Base-by-base conservation (phyloP, 1,140 invertebrate genomes). In the Orussus abietinus region DNA sequence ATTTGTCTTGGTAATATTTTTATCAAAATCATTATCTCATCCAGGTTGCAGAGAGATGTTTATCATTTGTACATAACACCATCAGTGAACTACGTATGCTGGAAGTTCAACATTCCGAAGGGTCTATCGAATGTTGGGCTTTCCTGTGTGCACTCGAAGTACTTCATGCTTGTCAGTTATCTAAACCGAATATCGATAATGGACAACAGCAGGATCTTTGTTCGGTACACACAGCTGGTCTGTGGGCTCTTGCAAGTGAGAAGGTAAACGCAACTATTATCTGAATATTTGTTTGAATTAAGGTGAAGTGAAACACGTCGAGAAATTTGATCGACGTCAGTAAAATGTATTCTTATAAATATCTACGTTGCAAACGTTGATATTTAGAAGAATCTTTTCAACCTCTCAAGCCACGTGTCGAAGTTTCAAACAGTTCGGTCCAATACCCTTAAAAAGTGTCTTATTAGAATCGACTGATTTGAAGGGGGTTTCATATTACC, bases 121-220 rank as follows among this genome's bases (percentile, higher is more conserved):
- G 94, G 20, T 87, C 92, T 0, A 74, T 93, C 2, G 83, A 87
- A 31, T 96, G 91, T 64, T 98, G 94, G 94, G 83, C 92, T 25
- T 92, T 96, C 57, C 77, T 96, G 0, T 92, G 90, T 45, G 90
- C 88, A 42, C 75, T 95, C 38, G 93, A 96, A 74, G 87, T 96
- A 11, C 69, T 96, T 32, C 80, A 86, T 20, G 83, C 84, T 1
- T 89, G 86, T 65, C 84, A 89, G 47, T 59, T 73, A 13, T 75
- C 78, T 21, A 76, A 77, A 34, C 77, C 75, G 47, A 82, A 79
- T 52, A 77, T 80, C 49, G 82, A 83, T 31, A 80, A 79, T 54
- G 69, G 77, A 77, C 44, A 83, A 58, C 80, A 85, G 37, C 53
- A 75, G 1, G 69, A 73, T 22, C 74, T 80, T 34, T 91, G 90